Evolutionary conservation across 2,797 vertebrate genomes (phyloP), one percentile per base, ranked within the genome.

Genomic region (Stomatorhinus walkeri): DNA sequence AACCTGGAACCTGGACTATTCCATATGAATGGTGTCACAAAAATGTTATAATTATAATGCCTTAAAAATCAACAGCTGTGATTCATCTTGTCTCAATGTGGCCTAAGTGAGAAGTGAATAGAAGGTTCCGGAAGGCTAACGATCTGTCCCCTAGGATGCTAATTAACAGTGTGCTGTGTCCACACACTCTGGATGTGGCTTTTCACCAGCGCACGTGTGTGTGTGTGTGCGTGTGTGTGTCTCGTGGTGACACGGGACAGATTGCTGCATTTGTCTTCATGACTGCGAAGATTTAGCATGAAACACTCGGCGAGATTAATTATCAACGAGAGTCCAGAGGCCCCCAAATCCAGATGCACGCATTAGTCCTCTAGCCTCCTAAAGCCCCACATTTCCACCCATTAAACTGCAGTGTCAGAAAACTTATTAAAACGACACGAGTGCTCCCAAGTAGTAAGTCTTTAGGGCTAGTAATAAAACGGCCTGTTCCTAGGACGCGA

Each of bases 261-360:
- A 88, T 46, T 84, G 46, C 46, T 32, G 61, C 32, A n/a, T 87
- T 89, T 51, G 59, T 68, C 46, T 89, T 54, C 61, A 64, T 59
- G 88, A 46, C 56, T 64, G 43, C 24, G n/a, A 64, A 89, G 51
- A 24, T 43, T 48, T 64, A 61, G 10, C 54, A 40, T 19, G 40
- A 49, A 28, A 14, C 59, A 28, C 88, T 79, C 48, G 72, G 85
- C 64, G 52, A 87, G 88, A 89, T 87, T 89, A 89, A 89, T 87
- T 89, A 89, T 89, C 88, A 46, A 87, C 52, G 61, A 36, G 51
- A 28, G 72, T 85, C 85, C 85, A 89, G 19, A 28, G 88, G 88
- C 85, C 43, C 14, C 72, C 14, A 56, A 56, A 87, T 89, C 88
- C 88, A 89, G 84, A 89, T 89, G 88, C 86, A 49, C 59, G 61